Evolutionary conservation across 1,140 invertebrate species (phyloP).

Genomic region (Zaprionus ghesquierei): DNA sequence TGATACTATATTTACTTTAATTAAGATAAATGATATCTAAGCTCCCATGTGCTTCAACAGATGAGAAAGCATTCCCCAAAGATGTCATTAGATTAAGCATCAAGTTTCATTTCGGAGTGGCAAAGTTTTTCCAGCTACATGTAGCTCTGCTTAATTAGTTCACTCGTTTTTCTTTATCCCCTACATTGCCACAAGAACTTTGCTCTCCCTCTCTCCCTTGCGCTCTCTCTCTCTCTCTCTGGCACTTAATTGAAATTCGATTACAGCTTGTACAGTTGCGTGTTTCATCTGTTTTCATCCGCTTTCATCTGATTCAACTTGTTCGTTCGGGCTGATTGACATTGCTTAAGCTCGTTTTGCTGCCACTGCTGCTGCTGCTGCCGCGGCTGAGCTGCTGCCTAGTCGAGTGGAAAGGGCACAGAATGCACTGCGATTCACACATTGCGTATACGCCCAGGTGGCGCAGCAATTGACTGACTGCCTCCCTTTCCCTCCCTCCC

Average conservation of each 20-base stretch:
- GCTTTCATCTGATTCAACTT: background rate
- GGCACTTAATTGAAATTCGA: background rate
- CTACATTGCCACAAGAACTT: background rate
- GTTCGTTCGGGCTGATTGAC: conserved; percentile 1
- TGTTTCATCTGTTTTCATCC: background rate
- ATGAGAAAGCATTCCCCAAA: background rate
- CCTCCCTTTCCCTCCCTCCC: background rate
- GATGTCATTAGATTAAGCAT: background rate
- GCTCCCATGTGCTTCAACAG: background rate
- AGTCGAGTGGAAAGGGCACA: conserved; percentile 1
- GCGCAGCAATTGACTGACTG: background rate
- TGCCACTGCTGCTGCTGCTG: background rate
- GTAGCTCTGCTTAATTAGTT: background rate
- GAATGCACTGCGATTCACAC: background rate
- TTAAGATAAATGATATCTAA: background rate
- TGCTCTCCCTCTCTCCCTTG: background rate
- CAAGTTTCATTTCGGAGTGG: background rate
- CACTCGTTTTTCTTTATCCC: too few species aligned
- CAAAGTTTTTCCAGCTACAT: background rate
- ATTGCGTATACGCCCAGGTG: conserved; percentile 26
- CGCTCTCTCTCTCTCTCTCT: background rate
- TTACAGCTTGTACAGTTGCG: conserved; percentile 1
- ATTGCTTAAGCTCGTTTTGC: conserved; percentile 17
- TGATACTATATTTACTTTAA: background rate
- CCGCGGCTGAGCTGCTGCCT: conserved; percentile 2